These are phyloP conservation scores for Araneus ventricosus DNA, from an alignment of 1,140 invertebrate genomes.

Conservation along the genomic window DNA sequence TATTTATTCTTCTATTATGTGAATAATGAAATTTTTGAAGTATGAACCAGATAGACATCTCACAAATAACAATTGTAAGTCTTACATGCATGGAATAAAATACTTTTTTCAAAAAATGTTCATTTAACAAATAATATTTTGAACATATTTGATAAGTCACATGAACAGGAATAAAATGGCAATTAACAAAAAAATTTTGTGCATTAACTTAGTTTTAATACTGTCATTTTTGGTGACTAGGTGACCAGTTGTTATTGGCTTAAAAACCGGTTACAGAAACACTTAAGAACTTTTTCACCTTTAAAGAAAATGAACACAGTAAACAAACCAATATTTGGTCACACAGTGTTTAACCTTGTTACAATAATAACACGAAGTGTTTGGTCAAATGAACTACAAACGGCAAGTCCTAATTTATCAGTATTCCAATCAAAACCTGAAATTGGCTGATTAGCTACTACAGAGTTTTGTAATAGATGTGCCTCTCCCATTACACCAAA, in stretches of 20 bases:
- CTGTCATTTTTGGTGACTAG: conserved; percentile 34
- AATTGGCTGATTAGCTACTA: conserved; percentile 92
- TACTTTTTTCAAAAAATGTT: no score
- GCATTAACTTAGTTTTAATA: not conserved
- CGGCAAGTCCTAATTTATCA: conserved; percentile 92
- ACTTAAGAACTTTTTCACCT: not conserved
- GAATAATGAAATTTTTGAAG: no score
- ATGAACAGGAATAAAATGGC: not conserved
- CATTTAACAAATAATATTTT: no score
- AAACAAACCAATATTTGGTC: not conserved
- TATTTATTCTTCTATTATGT: no score
- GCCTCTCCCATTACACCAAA: conserved; percentile 89
- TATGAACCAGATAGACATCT: no score
- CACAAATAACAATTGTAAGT: no score
- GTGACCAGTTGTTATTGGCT: not conserved
- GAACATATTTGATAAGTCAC: no score
- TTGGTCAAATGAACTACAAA: conserved; percentile 96
- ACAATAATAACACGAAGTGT: conserved; percentile 91
- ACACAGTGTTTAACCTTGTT: conserved; percentile 88
- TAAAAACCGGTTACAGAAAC: conserved; percentile 23
- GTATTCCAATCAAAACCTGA: conserved; percentile 94
- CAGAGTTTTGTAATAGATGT: conserved; percentile 88
- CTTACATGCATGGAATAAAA: no score
- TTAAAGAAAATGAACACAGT: not conserved
- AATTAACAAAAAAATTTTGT: not conserved